These are phyloP conservation scores for Blera fallax DNA, from an alignment of 2,888 invertebrate species.

Conservation along the genomic window DNA sequence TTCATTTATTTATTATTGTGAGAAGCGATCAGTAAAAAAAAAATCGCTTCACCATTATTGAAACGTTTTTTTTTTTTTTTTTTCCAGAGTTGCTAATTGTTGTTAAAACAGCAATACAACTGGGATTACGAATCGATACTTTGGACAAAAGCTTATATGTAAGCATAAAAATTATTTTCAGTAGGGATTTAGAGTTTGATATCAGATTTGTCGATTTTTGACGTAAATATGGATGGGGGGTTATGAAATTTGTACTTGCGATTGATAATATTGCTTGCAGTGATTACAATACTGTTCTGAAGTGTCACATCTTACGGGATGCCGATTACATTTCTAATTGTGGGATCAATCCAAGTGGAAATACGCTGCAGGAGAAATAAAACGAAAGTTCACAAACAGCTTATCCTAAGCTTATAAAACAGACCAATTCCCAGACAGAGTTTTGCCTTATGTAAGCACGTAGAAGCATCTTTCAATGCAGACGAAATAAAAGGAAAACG, in stretches of 20 bases:
- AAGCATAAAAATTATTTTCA: neutral
- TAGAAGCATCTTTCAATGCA: no score
- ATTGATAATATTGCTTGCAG: no score
- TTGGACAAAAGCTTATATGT: constrained; percentile 6
- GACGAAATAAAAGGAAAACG: no score
- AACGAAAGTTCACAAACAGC: no score
- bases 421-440: no score
- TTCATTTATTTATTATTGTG: constrained; percentile 60
- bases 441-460: no score
- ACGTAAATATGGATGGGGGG: neutral
- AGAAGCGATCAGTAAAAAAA: constrained; percentile 42
- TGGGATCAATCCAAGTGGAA: no score
- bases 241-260: neutral
- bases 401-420: no score
- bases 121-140: constrained; percentile 5
- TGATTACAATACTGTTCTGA: no score
- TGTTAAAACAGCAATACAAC: constrained; percentile 8
- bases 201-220: neutral
- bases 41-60: constrained; percentile 24
- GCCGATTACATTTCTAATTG: no score
- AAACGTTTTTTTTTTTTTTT: constrained; percentile 23
- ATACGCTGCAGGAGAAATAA: no score
- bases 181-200: neutral
- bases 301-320: no score
- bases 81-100: constrained; percentile 33